Evolutionary conservation across 1,140 invertebrate genomes (phyloP), one percentile per base, ranked within the genome.

Genomic region (Cephus cinctus): DNA sequence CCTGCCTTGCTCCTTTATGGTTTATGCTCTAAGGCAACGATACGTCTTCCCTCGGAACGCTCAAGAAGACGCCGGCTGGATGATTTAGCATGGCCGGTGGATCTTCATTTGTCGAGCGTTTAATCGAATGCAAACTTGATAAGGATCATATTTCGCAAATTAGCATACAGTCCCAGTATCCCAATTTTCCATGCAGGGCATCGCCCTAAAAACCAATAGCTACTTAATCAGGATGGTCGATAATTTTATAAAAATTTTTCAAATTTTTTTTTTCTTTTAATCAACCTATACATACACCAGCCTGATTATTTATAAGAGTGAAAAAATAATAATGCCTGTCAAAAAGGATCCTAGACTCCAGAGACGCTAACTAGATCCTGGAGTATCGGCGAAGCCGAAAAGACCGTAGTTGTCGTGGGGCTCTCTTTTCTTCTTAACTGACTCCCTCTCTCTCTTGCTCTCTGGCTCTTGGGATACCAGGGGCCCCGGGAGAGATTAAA

Each of bases 341-440:
- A 58, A 56, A 63, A 54, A 57, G 59, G 59, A n/a, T n/a, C n/a
- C n/a, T n/a, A n/a, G n/a, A n/a, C n/a, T n/a, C n/a, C n/a, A n/a
- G n/a, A n/a, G n/a, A 63, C 61, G 61, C 61, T 63, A 63, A 63
- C 61, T 62, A 63, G 61, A 63, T n/a, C n/a, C n/a, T n/a, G n/a
- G n/a, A n/a, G n/a, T n/a, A n/a, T n/a, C n/a, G n/a, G n/a, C n/a
- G n/a, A n/a, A n/a, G n/a, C n/a, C n/a, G n/a, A n/a, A n/a, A n/a
- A n/a, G n/a, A n/a, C n/a, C n/a, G n/a, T n/a, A n/a, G n/a, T n/a
- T n/a, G n/a, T n/a, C n/a, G n/a, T n/a, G n/a, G n/a, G n/a, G n/a
- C n/a, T n/a, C n/a, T n/a, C n/a, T n/a, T n/a, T n/a, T n/a, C n/a
- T n/a, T n/a, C n/a, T n/a, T n/a, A n/a, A 59, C 61, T 65, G 57